Base-by-base conservation (phyloP, 2,113 vertebrate genomes). In the Labeo rohita region DNA sequence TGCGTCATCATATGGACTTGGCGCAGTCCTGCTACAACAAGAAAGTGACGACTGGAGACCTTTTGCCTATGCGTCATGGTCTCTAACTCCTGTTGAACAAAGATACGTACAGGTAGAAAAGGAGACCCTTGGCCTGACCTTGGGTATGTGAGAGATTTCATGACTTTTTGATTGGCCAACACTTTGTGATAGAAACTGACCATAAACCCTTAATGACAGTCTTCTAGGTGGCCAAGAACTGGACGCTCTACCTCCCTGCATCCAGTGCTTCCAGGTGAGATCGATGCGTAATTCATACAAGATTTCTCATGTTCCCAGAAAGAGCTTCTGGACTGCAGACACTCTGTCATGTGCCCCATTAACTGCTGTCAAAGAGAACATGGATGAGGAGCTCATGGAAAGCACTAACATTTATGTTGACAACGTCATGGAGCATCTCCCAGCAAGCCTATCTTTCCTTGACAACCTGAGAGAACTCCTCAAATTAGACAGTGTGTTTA, bases 341-440 rank as follows among this genome's bases (percentile, higher is more conserved):
- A 47, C n/a, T 61, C 59, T 21, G 72, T 61, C 59, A 1, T 8
- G 8, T 61, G 59, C 59, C n/a, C 70, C 70, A 12, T 43, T 73
- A n/a, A 9, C 43, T 45, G 43, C 70, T 11, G 18, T 5, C 1
- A n/a, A 73, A 12, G 59, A 73, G 0, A 73, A 6, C 70, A 6
- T 16, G 2, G 34, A 39, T 43, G 66, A 75, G 8, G 50, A 54
- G 39, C 13, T 84, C 16, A 47, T 88, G 52, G 80, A 86, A 13
- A 74, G 72, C 54, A 78, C 63, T 43, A 83, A 86, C 21, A 77
- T 85, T 10, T 88, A 88, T 43, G 47, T 61, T 11, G 70, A 88
- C 39, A 54, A 1, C 2, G 18, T 88, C 10, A 59, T 78, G 47
- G 80, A 87, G 2, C 63, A 50, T 43, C 28, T 86, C 6, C 84